phyloP scores from a whole-genome alignment of 53 echinoderm and acorn worm species.

The Holothuria leucospilota region DNA sequence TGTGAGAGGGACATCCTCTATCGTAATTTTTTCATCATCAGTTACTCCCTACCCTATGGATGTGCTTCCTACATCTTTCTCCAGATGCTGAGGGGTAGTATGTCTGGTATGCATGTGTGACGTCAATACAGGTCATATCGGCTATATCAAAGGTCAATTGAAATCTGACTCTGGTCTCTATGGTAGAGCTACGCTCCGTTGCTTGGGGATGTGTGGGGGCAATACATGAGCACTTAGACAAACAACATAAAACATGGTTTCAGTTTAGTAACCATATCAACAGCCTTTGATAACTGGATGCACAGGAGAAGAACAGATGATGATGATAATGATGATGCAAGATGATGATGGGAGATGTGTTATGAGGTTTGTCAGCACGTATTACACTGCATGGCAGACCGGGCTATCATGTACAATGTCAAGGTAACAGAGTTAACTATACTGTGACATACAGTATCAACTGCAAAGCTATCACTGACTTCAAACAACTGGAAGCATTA shows the following conservation, averaged over 20 bases:
- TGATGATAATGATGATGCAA: neutral
- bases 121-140: constrained; percentile 42
- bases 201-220: constrained; percentile 9
- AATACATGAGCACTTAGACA: constrained; percentile 30
- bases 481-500: too few species aligned
- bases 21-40: constrained; percentile 29
- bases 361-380: constrained; percentile 12
- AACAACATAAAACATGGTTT: constrained; percentile 47
- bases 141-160: neutral
- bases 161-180: constrained; percentile 18
- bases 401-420: neutral
- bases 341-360: constrained; percentile 26
- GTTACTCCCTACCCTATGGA: constrained; percentile 9
- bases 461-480: too few species aligned
- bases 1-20: neutral
- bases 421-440: too few species aligned
- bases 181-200: neutral
- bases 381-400: neutral
- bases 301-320: neutral
- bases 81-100: neutral
- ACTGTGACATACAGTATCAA: too few species aligned
- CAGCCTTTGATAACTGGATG: constrained; percentile 5
- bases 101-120: constrained; percentile 49
- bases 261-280: constrained; percentile 39
- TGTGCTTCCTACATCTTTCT: neutral